Conservation (phyloP, 2,888 invertebrate species). For the Chalcis sispes region DNA sequence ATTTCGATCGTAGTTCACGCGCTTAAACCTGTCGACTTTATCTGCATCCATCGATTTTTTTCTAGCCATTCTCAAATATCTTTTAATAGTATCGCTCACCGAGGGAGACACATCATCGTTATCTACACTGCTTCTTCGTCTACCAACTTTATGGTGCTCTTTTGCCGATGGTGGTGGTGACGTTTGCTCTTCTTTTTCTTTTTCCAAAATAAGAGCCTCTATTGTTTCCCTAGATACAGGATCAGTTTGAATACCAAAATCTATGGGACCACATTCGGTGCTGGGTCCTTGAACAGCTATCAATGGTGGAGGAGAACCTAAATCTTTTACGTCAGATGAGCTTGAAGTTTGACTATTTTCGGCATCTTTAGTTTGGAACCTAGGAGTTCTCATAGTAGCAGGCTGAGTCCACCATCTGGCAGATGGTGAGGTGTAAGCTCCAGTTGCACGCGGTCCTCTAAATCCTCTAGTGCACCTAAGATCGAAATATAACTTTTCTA, state of each 20-base stretch:
- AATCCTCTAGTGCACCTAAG: slow-evolving; percentile 82
- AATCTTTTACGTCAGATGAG: slow-evolving; percentile 52
- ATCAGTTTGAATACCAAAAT: slow-evolving; percentile 81
- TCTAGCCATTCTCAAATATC: slow-evolving; percentile 90
- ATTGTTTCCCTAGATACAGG: slow-evolving; percentile 80
- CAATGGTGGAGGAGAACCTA: slow-evolving; percentile 81
- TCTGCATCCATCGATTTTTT: slow-evolving; percentile 91
- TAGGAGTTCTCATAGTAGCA: slow-evolving; percentile 33
- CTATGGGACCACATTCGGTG: slow-evolving; percentile 77
- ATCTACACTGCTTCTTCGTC: slow-evolving; percentile 87
- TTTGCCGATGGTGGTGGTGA: slow-evolving; percentile 72
- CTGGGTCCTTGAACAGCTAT: slow-evolving; percentile 83
- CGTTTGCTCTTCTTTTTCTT: slow-evolving; percentile 75
- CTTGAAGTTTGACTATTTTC: not conserved
- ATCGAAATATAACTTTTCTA: slow-evolving; percentile 86
- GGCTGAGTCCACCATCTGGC: slow-evolving; percentile 65
- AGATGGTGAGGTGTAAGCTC: slow-evolving; percentile 71
- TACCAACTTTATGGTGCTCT: slow-evolving; percentile 70
- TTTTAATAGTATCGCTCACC: slow-evolving; percentile 90
- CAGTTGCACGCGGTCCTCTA: slow-evolving; percentile 73
- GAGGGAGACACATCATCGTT: slow-evolving; percentile 91
- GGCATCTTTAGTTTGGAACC: slow-evolving; percentile 51
- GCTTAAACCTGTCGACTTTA: slow-evolving; percentile 88
- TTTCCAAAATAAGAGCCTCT: slow-evolving; percentile 76
- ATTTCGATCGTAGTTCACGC: slow-evolving; percentile 92